Evolutionary conservation across 2,888 invertebrate species (phyloP).

Genomic region (Coleophora deauratella): DNA sequence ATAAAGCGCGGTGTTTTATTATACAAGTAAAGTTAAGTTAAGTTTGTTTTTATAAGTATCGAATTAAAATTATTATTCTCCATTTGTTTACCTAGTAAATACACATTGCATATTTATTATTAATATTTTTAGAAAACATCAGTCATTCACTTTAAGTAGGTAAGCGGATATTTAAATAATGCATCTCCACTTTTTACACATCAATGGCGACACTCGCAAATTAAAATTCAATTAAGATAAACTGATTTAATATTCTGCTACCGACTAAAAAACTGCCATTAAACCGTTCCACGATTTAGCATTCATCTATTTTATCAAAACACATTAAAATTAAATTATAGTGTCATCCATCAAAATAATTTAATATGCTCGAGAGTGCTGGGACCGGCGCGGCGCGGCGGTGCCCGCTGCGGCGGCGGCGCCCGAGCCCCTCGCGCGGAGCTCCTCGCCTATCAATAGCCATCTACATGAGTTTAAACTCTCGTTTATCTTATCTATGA

Average conservation of each 20-base stretch:
- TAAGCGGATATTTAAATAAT: slow-evolving; percentile 14
- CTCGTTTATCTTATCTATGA: slow-evolving; percentile 56
- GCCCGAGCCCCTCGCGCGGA: slow-evolving; percentile 8
- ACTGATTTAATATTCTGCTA: slow-evolving; percentile 18
- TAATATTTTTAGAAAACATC: no score
- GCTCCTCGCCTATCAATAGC: slow-evolving; percentile 31
- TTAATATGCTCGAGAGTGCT: slow-evolving; percentile 48
- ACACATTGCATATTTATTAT: no score
- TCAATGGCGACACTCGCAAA: slow-evolving; percentile 19
- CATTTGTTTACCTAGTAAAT: no score
- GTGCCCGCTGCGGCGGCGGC: slow-evolving; percentile 1
- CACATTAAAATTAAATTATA: slow-evolving; percentile 68
- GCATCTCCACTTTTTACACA: slow-evolving; percentile 17
- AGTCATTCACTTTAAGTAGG: no score
- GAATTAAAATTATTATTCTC: no score
- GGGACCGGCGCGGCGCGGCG: no score
- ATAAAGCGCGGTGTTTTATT: no score
- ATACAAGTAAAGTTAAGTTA: no score
- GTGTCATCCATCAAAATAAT: slow-evolving; percentile 65
- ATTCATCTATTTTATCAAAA: slow-evolving; percentile 59
- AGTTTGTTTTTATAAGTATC: no score
- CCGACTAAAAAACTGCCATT: slow-evolving; percentile 21
- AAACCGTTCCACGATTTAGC: slow-evolving; percentile 33
- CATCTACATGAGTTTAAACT: slow-evolving; percentile 52
- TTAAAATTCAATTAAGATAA: slow-evolving; percentile 21